Evolutionary conservation across 2,113 vertebrate species (phyloP), one percentile per base, ranked within the genome.

Genomic region (Saccopteryx leptura): DNA sequence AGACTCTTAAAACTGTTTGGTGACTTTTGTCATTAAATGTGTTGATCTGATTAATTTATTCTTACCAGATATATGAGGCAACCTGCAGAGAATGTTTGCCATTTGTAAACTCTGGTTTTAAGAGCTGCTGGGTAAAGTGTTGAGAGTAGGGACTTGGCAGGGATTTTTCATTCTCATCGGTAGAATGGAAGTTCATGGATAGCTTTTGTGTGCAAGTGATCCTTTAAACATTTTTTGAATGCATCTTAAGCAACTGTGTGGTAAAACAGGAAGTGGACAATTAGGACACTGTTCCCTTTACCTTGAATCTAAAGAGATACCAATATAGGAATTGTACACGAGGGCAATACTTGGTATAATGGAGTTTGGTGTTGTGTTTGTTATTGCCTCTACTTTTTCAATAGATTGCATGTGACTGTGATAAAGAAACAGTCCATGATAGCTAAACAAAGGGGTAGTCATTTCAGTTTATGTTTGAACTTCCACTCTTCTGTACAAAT

Each of bases 361-460:
- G 80, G 69, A 66, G 33, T 85, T 92, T 56, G 66, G 61, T 65
- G 26, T 63, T 81, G 33, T 86, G 68, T 91, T 95, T 93, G 50
- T 94, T 88, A 63, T 78, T 97, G 46, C 79, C 93, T 78, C 60
- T 58, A 24, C 28, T 76, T 95, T 94, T 86, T 65, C 85, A 91
- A 17, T 28, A 23, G 79, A 81, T 86, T 92, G 21, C 94, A 90
- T 39, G 61, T 96, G 89, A 85, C 86, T 24, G 24, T 33, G 94
- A 97, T 96, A 95, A 97, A 94, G 97, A 63, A 94, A 93, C 83
- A 84, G 79, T 92, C 81, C 46, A 23, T 75, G 66, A 95, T 81
- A 98, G 72, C 93, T 74, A 82, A 93, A 98, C 97, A 98, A 98
- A 98, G 87, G 33, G 24, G 61, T n/a, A 97, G 93, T 97, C 97